These are phyloP conservation scores for Poecilia picta DNA, from an alignment of 2,797 vertebrate genomes.

Conservation along the genomic window DNA sequence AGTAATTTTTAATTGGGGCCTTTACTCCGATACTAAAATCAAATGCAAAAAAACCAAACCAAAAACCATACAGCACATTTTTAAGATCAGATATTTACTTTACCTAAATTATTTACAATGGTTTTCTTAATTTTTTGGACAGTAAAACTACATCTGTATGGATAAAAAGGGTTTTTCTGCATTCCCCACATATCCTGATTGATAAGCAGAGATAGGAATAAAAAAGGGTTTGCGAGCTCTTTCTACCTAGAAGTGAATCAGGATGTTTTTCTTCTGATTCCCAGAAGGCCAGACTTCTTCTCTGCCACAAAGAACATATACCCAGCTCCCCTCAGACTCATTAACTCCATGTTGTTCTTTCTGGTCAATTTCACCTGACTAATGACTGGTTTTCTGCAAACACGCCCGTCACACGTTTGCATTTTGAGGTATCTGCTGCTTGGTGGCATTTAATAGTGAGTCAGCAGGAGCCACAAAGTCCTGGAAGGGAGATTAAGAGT, in stretches of 20 bases:
- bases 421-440: background rate
- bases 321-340: slow-evolving; percentile 50
- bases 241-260: slow-evolving; percentile 39
- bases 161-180: background rate
- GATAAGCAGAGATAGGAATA: slow-evolving; percentile 17
- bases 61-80: background rate
- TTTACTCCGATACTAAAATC: background rate
- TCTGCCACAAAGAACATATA: slow-evolving; percentile 18
- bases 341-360: slow-evolving; percentile 39
- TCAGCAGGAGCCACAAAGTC: background rate
- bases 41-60: background rate
- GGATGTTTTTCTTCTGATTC: slow-evolving; percentile 44
- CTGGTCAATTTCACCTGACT: slow-evolving; percentile 36
- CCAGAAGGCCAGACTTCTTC: slow-evolving; percentile 28
- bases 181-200: slow-evolving; percentile 3
- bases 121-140: background rate
- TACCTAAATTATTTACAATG: background rate
- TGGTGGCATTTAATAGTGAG: background rate
- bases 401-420: slow-evolving; percentile 3
- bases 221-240: slow-evolving; percentile 8
- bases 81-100: background rate
- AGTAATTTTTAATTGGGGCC: background rate
- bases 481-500: background rate
- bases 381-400: slow-evolving; percentile 23
- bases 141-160: background rate